Evolutionary conservation across 2,888 invertebrate genomes (phyloP).

Genomic region (Brachynemurus nebulosus): DNA sequence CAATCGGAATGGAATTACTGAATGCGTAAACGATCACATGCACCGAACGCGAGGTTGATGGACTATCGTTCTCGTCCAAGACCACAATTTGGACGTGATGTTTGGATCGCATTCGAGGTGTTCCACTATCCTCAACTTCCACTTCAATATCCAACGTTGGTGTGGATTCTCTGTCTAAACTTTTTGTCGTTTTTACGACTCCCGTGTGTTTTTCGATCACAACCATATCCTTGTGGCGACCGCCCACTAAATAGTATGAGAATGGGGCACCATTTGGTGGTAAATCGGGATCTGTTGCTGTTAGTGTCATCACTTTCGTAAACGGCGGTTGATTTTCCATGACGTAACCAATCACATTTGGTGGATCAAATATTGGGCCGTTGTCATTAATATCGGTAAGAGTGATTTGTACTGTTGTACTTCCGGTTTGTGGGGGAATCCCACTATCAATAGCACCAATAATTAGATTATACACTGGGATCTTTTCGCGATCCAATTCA

Average conservation of each 20-base stretch:
- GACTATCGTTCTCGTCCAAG: conserved; percentile 81
- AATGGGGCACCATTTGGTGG: conserved; percentile 88
- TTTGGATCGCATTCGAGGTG: conserved; percentile 68
- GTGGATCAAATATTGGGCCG: conserved; percentile 67
- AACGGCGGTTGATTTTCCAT: conserved; percentile 77
- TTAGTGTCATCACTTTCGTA: conserved; percentile 69
- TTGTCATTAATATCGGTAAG: conserved; percentile 87
- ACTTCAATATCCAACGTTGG: conserved; percentile 62
- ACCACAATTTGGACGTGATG: conserved; percentile 63
- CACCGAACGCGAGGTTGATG: conserved; percentile 69
- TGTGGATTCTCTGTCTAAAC: conserved; percentile 69
- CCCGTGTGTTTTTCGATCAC: conserved; percentile 70
- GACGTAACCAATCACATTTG: conserved; percentile 59
- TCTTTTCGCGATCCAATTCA: conserved; percentile 66
- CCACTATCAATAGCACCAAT: conserved; percentile 85
- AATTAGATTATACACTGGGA: conserved; percentile 57
- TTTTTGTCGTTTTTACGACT: conserved; percentile 59
- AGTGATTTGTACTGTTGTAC: conserved; percentile 64
- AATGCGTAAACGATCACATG: conserved; percentile 66
- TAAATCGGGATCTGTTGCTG: conserved; percentile 77
- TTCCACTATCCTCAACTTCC: conserved; percentile 79
- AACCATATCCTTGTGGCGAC: conserved; percentile 61
- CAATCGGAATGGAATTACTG: conserved; percentile 58
- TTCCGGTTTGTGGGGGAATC: conserved; percentile 82
- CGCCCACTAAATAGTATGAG: conserved; percentile 63